Percentiles rank a stretch among this genome's conserved stretches.
phyloP scores from a whole-genome alignment of 2,888 invertebrate genomes.

The Podabrus alpinus region DNA sequence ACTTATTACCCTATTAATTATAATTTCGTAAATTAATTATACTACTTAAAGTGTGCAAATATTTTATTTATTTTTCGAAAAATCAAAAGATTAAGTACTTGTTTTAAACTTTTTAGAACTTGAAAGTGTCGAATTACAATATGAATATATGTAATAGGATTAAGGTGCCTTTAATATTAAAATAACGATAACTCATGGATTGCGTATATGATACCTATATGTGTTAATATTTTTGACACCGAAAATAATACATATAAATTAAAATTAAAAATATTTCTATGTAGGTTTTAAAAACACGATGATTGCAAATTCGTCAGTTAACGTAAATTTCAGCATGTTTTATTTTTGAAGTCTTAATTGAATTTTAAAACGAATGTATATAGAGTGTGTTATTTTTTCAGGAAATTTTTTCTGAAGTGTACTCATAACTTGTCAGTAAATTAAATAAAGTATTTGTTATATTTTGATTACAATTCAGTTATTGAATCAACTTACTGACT shows the following conservation, averaged over 20 bases:
- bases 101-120: background rate
- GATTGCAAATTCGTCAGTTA: background rate
- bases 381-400: background rate
- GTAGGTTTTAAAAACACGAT: background rate
- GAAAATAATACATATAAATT: background rate
- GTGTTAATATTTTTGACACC: background rate
- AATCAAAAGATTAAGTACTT: background rate
- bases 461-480: background rate
- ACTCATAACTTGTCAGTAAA: background rate
- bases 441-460: background rate
- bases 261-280: background rate
- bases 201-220: background rate
- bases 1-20: background rate
- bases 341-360: background rate
- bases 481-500: background rate
- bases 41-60: background rate
- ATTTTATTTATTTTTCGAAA: background rate
- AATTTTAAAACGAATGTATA: background rate
- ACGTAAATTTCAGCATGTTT: background rate
- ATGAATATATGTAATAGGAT: slow-evolving; percentile 16
- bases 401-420: background rate
- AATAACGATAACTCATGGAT: background rate
- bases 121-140: background rate
- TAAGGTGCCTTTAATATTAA: background rate
- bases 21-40: background rate